Evolutionary conservation across 2,888 invertebrate genomes (phyloP).

Genomic region (Phortica okadai): DNA sequence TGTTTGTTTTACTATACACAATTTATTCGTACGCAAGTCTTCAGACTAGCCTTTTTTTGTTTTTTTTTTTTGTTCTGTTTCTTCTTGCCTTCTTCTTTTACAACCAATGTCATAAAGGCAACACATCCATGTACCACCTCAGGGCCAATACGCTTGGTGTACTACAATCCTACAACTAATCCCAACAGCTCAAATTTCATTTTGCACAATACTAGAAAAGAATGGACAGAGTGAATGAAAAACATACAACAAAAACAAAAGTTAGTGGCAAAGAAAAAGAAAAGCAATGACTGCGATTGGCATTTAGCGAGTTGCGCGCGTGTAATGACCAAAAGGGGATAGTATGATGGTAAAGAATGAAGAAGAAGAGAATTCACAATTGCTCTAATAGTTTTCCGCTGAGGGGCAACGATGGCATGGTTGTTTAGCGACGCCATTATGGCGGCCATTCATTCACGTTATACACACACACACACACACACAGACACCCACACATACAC

Average conservation of each 20-base stretch:
- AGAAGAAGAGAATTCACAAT: background rate
- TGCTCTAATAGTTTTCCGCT: conserved; percentile 18
- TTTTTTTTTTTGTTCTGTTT: background rate
- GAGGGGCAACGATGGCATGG: conserved; percentile 2
- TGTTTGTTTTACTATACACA: conserved; percentile 64
- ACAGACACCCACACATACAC: conserved; percentile 6
- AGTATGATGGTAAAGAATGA: background rate
- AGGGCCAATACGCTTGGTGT: background rate
- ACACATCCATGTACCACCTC: background rate
- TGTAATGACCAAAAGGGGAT: background rate
- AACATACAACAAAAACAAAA: background rate
- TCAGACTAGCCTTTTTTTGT: background rate
- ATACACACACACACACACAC: conserved; percentile 39
- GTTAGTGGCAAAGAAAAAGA: background rate
- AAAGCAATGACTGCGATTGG: background rate
- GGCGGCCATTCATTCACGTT: conserved; percentile 6
- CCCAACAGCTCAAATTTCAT: background rate
- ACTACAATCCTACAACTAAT: background rate
- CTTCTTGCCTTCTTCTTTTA: background rate
- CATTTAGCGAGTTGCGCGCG: background rate
- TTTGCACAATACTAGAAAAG: background rate
- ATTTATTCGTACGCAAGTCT: conserved; percentile 34
- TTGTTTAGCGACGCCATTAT: conserved; percentile 27
- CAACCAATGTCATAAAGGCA: background rate
- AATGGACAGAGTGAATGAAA: background rate